Percentiles rank a stretch among this genome's conserved stretches.
These are phyloP conservation scores for Ciona savignyi DNA, from an alignment of 23 tunicate genomes.

Conservation along the genomic window DNA sequence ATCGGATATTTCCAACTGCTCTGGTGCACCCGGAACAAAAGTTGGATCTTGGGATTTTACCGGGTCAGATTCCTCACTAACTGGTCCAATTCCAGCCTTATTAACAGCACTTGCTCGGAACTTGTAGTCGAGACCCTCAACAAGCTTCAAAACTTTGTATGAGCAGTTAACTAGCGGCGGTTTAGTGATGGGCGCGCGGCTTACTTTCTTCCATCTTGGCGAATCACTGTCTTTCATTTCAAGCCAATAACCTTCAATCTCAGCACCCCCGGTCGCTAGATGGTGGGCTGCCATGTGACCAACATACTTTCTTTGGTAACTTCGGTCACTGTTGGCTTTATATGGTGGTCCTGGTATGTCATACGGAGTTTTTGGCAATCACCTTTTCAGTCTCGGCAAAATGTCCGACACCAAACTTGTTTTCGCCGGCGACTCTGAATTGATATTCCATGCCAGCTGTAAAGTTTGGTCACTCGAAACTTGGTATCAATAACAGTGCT, in stretches of 20 bases:
- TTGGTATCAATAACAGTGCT: conserved; percentile 73
- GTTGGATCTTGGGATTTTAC: conserved; percentile 51
- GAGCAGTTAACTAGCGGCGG: conserved; percentile 35
- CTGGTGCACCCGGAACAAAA: conserved; percentile 37
- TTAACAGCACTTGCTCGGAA: conserved; percentile 84
- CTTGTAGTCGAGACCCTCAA: conserved; percentile 42
- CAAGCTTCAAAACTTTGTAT: conserved; percentile 37
- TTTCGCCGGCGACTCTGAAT: conserved; percentile 89
- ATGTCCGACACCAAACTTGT: conserved; percentile 72
- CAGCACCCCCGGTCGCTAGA: conserved; percentile 85
- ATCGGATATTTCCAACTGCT: conserved; percentile 35
- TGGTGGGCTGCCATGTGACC: too few species aligned
- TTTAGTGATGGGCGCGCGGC: conserved; percentile 45
- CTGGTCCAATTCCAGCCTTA: conserved; percentile 52
- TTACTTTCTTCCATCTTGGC: conserved; percentile 74
- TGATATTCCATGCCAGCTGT: conserved; percentile 50
- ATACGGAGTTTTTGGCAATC: conserved; percentile 68
- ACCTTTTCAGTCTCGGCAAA: conserved; percentile 50
- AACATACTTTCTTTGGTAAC: too few species aligned
- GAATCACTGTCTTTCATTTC: conserved; percentile 73
- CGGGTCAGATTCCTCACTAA: conserved; percentile 70
- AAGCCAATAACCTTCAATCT: conserved; percentile 86
- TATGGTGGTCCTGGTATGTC: conserved; percentile 79
- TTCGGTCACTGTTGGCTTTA: conserved; percentile 53
- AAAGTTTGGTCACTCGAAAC: conserved; percentile 56